These are phyloP conservation scores for Meda fulgida DNA, from an alignment of 2,797 vertebrate species.

Conservation along the genomic window DNA sequence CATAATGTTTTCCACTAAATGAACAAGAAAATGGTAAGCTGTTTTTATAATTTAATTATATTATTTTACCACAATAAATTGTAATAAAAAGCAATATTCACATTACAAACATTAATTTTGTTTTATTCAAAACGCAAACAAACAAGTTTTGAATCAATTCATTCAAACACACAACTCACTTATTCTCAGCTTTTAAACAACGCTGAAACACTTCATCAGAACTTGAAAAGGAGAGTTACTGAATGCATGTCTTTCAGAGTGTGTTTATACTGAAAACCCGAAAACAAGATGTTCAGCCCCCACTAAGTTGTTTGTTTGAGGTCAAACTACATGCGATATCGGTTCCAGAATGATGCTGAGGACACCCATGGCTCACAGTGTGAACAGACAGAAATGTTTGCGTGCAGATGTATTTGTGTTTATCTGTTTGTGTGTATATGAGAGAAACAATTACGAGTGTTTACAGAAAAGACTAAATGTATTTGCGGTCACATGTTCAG, in stretches of 20 bases:
- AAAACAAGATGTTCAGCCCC: neutral
- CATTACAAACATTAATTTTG: neutral
- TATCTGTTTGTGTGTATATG: conserved; percentile 2
- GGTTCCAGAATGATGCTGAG: neutral
- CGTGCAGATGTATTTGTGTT: conserved; percentile 10
- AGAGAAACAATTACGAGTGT: neutral
- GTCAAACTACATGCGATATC: neutral
- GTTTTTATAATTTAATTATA: neutral
- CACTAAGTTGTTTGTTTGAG: neutral
- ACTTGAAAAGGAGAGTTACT: neutral
- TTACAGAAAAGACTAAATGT: neutral
- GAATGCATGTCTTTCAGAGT: neutral
- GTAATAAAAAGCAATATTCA: neutral
- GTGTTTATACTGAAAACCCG: neutral
- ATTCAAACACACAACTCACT: neutral
- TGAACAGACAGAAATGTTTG: conserved; percentile 19
- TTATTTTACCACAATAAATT: neutral
- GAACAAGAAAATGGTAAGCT: neutral
- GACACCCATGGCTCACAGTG: conserved; percentile 1
- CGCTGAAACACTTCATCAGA: neutral
- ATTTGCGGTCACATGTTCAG: neutral
- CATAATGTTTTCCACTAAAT: neutral
- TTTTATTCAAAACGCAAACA: neutral
- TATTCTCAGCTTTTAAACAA: neutral
- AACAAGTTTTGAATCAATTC: neutral